Percentiles rank a stretch among this genome's conserved stretches.
Evolutionary conservation across 23 tunicate genomes (phyloP).

Genomic region (Oikopleura dioica): DNA sequence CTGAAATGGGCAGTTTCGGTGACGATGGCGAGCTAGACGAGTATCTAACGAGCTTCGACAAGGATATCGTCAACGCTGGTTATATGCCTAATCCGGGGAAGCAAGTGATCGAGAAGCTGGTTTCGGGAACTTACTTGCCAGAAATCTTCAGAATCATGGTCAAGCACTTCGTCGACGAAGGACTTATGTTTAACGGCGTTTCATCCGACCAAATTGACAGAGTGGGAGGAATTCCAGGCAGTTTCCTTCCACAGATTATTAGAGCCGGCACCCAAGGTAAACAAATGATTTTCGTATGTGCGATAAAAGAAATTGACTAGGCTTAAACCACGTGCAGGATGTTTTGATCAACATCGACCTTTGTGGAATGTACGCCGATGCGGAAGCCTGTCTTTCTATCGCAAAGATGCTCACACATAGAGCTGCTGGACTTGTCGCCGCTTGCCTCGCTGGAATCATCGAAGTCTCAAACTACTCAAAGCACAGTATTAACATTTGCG

Average conservation of each 20-base stretch:
- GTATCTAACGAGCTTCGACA: background rate
- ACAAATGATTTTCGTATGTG: too few relatives aligned
- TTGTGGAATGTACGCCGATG: conserved; percentile 13
- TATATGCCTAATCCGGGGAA: background rate
- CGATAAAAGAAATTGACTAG: background rate
- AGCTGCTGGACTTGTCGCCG: background rate
- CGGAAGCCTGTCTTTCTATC: background rate
- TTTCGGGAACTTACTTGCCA: background rate
- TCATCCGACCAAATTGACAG: background rate
- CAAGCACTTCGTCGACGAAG: background rate
- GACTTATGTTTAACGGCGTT: background rate
- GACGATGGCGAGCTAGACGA: background rate
- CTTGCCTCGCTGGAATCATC: background rate
- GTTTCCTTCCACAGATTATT: background rate
- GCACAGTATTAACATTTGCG: background rate
- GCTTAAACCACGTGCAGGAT: background rate
- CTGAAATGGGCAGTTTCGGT: background rate
- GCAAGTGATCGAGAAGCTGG: background rate
- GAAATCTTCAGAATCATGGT: background rate
- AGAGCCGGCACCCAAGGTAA: background rate
- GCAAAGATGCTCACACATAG: background rate
- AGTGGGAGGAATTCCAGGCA: background rate
- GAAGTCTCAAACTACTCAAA: background rate
- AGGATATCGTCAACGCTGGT: background rate
- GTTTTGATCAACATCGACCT: background rate